Evolutionary conservation across 2,113 vertebrate genomes (phyloP).

Genomic region (Brachyhypopomus occidentalis): DNA sequence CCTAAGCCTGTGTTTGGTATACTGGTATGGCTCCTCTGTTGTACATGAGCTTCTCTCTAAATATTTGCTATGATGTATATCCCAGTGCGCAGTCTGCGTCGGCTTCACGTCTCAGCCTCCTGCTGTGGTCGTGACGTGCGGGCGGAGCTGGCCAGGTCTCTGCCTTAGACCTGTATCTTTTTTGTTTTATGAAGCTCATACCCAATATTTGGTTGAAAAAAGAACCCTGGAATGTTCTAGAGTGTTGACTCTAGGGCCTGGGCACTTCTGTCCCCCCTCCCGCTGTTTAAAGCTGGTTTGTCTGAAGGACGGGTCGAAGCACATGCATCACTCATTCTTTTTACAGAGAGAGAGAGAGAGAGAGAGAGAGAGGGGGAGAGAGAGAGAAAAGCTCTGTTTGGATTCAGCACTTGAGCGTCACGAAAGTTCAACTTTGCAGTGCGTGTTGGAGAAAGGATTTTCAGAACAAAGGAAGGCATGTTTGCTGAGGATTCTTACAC

Average conservation of each 20-base stretch:
- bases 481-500: conserved; percentile 56
- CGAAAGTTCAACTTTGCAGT: conserved; percentile 54
- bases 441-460: conserved; percentile 58
- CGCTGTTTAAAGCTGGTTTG: conserved; percentile 44
- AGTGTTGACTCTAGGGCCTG: conserved; percentile 50
- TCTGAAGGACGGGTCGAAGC: conserved; percentile 57
- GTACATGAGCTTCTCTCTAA: conserved; percentile 41
- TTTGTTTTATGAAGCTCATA: conserved; percentile 33
- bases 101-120: conserved; percentile 31
- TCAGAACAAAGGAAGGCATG: conserved; percentile 59
- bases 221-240: conserved; percentile 45
- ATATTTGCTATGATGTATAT: conserved; percentile 52
- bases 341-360: conserved; percentile 10
- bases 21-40: conserved; percentile 28
- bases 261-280: conserved; percentile 46
- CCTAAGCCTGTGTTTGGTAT: conserved; percentile 7
- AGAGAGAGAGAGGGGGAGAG: too few species aligned
- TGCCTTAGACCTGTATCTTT: conserved; percentile 16
- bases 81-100: conserved; percentile 36
- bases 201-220: conserved; percentile 19
- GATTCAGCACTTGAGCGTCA: conserved; percentile 44
- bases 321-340: conserved; percentile 46
- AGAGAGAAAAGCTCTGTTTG: conserved; percentile 47
- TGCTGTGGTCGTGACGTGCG: not conserved
- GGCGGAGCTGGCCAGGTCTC: conserved; percentile 8